Conservation (phyloP, 1,140 invertebrate genomes). For the Pseudomyrmex sp. region DNA sequence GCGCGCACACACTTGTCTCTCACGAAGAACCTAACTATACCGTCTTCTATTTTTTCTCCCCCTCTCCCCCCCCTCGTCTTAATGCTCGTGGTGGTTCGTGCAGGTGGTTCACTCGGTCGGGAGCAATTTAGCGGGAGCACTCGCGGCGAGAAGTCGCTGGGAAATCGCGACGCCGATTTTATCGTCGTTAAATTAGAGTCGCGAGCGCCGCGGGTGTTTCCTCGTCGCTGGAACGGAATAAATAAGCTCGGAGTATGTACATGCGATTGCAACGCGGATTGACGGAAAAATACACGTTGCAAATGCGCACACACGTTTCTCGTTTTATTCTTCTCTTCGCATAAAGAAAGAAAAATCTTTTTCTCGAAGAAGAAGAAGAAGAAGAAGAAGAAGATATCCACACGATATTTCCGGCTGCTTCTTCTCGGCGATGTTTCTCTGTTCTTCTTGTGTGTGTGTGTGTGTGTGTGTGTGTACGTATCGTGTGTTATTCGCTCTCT, state of each 20-base stretch:
- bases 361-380: no score
- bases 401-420: not conserved
- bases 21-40: not conserved
- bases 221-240: not conserved
- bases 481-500: not conserved
- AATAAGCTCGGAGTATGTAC: not conserved
- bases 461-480: no score
- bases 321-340: not conserved
- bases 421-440: not conserved
- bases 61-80: not conserved
- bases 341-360: not conserved
- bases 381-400: not conserved
- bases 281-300: not conserved
- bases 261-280: not conserved
- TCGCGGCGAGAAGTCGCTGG: slow-evolving; percentile 32
- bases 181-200: slow-evolving; percentile 28
- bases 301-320: not conserved
- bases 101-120: slow-evolving; percentile 6
- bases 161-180: slow-evolving; percentile 34
- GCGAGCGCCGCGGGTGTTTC: slow-evolving; percentile 7
- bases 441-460: not conserved
- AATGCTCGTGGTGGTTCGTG: slow-evolving; percentile 1
- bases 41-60: not conserved
- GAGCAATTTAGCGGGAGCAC: slow-evolving; percentile 29
- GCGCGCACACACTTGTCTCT: slow-evolving; percentile 10